Evolutionary conservation across 1,140 invertebrate species (phyloP).

Genomic region (Scaptomyza montana): DNA sequence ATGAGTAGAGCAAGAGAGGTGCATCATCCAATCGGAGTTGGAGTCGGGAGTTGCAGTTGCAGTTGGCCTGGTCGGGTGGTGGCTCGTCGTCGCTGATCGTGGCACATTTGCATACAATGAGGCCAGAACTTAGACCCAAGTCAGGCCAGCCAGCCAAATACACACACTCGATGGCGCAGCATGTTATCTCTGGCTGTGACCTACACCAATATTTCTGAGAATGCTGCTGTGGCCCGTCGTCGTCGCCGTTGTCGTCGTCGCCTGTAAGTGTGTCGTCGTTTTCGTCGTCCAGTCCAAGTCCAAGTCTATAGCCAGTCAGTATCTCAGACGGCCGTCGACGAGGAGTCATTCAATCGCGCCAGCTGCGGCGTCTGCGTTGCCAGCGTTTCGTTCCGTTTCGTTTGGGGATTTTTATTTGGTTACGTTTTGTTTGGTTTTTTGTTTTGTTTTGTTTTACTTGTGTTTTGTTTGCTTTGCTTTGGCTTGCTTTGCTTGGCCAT

Average conservation of each 20-base stretch:
- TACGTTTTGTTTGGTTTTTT: slow-evolving; percentile 34
- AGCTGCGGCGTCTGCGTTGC: slow-evolving; percentile 76
- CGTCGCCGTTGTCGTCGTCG: slow-evolving; percentile 65
- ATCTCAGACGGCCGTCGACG: slow-evolving; percentile 74
- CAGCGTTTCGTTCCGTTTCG: slow-evolving; percentile 56
- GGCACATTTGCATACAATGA: slow-evolving; percentile 84
- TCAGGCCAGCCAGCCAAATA: slow-evolving; percentile 33
- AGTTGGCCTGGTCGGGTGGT: slow-evolving; percentile 70
- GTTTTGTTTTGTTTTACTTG: slow-evolving; percentile 23
- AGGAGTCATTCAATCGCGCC: slow-evolving; percentile 80
- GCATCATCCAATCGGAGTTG: slow-evolving; percentile 28
- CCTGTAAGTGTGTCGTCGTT: slow-evolving; percentile 80
- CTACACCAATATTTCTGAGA: slow-evolving; percentile 84
- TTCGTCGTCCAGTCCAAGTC: slow-evolving; percentile 60
- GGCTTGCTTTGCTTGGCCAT: slow-evolving; percentile 64
- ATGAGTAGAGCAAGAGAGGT: slow-evolving; percentile 65
- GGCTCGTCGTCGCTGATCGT: slow-evolving; percentile 65
- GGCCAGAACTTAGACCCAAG: slow-evolving; percentile 64
- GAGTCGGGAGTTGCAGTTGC: slow-evolving; percentile 22
- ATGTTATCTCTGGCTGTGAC: slow-evolving; percentile 84
- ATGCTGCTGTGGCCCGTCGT: slow-evolving; percentile 79
- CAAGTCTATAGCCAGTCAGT: slow-evolving; percentile 70
- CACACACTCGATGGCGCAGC: slow-evolving; percentile 49
- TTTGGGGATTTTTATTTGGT: slow-evolving; percentile 38
- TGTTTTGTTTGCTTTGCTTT: slow-evolving; percentile 56